Percentiles rank a stretch among this genome's conserved stretches.
These are phyloP conservation scores for Diplazon laetatorius DNA, from an alignment of 2,888 invertebrate genomes.

Conservation along the genomic window DNA sequence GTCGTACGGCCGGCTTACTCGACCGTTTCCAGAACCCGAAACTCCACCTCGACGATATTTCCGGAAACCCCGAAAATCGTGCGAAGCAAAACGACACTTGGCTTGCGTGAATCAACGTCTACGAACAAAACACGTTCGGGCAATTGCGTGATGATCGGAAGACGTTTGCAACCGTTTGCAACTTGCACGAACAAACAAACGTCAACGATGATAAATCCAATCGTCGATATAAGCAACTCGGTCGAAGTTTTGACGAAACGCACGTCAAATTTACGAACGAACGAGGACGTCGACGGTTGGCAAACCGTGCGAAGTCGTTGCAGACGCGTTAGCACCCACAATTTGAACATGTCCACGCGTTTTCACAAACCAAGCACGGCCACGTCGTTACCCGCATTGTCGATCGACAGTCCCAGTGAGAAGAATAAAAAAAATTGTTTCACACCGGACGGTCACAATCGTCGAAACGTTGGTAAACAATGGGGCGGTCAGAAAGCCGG, in stretches of 20 bases:
- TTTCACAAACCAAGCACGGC: constrained; percentile 93
- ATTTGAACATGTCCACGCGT: constrained; percentile 86
- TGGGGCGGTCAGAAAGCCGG: constrained; percentile 71
- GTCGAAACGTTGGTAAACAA: constrained; percentile 64
- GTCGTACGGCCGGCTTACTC: constrained; percentile 81
- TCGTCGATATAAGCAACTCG: constrained; percentile 76
- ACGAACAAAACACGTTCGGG: constrained; percentile 72
- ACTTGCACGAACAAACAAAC: not conserved
- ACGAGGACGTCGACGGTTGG: constrained; percentile 89
- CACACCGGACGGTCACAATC: constrained; percentile 72
- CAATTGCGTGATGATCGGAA: constrained; percentile 74
- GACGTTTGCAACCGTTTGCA: constrained; percentile 68
- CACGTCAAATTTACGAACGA: constrained; percentile 76
- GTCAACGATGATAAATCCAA: constrained; percentile 61
- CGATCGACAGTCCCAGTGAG: constrained; percentile 74
- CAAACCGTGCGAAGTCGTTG: constrained; percentile 92
- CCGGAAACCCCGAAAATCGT: constrained; percentile 74
- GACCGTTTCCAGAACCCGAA: constrained; percentile 81
- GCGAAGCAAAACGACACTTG: constrained; percentile 79
- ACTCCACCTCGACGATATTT: constrained; percentile 13
- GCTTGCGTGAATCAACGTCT: constrained; percentile 70
- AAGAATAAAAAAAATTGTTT: constrained; percentile 75
- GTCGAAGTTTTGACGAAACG: constrained; percentile 76
- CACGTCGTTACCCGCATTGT: constrained; percentile 90
- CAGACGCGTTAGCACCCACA: constrained; percentile 87